Evolutionary conservation across 37 sponge, comb jelly and placozoan genomes (phyloP).

Genomic region (Beroe forskalii): DNA sequence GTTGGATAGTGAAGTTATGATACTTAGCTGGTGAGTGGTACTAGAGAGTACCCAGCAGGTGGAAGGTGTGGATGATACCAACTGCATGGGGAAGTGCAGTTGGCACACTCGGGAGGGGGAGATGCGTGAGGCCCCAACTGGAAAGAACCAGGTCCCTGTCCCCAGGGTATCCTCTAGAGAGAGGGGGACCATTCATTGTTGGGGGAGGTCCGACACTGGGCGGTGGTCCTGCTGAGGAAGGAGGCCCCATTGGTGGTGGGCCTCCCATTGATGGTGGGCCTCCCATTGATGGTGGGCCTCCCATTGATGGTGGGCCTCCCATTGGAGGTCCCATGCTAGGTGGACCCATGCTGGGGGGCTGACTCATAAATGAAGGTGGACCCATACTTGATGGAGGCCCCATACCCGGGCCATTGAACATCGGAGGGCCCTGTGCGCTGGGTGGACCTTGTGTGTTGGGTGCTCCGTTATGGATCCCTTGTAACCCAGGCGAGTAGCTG

Average conservation of each 20-base stretch:
- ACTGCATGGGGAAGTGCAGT: no score
- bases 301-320: not conserved
- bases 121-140: no score
- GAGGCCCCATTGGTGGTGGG: no score
- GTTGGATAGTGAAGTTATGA: no score
- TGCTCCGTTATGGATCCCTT: not conserved
- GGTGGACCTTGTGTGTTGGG: not conserved
- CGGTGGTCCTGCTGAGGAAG: no score
- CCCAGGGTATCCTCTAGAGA: conserved; percentile 4
- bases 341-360: conserved; percentile 10
- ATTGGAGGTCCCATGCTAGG: conserved; percentile 1
- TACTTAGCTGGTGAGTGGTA: no score
- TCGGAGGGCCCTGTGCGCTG: not conserved
- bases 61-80: no score
- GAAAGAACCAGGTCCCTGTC: no score
- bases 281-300: no score
- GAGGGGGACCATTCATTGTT: conserved; percentile 23
- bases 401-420: not conserved
- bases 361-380: conserved; percentile 46
- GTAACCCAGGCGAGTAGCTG: conserved; percentile 26
- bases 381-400: not conserved
- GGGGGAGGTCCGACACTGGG: conserved; percentile 15
- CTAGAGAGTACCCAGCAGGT: no score
- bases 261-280: no score
- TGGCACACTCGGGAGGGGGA: no score